Conservation (phyloP, 2,797 vertebrate species). For the Urosaurus nigricauda region DNA sequence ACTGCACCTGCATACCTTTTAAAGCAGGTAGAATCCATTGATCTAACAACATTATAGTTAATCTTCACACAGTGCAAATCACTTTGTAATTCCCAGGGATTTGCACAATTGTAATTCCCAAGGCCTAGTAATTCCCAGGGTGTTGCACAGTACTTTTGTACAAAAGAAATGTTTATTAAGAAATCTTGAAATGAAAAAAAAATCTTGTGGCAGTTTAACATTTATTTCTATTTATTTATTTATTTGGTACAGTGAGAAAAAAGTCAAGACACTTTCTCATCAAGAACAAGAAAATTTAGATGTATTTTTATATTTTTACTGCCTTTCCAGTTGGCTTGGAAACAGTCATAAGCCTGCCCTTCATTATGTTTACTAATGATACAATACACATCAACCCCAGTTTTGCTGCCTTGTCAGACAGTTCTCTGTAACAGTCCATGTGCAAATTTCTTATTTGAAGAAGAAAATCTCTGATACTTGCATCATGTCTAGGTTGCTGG, state of each 20-base stretch:
- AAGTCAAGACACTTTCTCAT: too few species aligned
- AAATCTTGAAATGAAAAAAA: too few species aligned
- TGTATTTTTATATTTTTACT: too few species aligned
- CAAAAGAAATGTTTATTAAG: too few species aligned
- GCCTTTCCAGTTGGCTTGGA: too few species aligned
- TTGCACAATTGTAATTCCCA: not conserved
- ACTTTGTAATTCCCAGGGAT: not conserved
- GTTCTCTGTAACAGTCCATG: not conserved
- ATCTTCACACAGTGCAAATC: not conserved
- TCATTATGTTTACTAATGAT: not conserved
- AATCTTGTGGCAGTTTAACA: too few species aligned
- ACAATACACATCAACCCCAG: not conserved
- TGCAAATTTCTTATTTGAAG: not conserved
- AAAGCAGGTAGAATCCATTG: not conserved
- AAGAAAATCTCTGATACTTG: not conserved
- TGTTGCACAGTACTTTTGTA: too few species aligned
- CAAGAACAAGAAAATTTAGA: too few species aligned
- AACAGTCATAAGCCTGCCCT: too few species aligned
- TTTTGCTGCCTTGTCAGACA: not conserved
- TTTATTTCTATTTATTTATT: too few species aligned
- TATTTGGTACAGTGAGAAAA: too few species aligned
- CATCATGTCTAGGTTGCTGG: not conserved
- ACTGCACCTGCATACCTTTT: not conserved
- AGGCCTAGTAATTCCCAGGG: too few species aligned
- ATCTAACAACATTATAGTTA: not conserved